These are phyloP conservation scores for Sinopyrophorus schimmeli DNA, from an alignment of 2,888 invertebrate species.

Conservation along the genomic window DNA sequence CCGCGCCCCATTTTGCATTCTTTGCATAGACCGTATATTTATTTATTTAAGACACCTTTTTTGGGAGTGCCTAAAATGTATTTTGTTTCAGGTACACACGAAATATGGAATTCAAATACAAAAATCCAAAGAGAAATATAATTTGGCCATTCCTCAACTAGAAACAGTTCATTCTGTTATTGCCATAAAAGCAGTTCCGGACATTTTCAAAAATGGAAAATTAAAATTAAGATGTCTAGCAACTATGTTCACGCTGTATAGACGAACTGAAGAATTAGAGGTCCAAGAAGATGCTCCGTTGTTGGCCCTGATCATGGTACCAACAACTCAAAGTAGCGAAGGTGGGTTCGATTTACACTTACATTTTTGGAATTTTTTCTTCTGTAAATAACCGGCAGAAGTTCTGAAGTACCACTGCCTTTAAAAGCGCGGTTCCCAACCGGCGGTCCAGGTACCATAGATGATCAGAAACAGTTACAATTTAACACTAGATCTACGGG, in stretches of 20 bases:
- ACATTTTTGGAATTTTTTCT: too few species aligned
- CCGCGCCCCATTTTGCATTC: too few species aligned
- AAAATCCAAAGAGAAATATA: conserved; percentile 41
- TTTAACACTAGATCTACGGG: too few species aligned
- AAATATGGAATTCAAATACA: conserved; percentile 43
- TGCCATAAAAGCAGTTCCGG: conserved; percentile 46
- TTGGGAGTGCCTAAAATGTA: too few species aligned
- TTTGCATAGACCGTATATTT: too few species aligned
- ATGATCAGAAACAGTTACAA: too few species aligned
- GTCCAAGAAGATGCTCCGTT: conserved; percentile 51
- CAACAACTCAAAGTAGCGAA: conserved; percentile 46
- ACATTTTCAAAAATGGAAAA: conserved; percentile 50
- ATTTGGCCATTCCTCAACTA: conserved; percentile 47
- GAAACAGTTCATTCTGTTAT: conserved; percentile 49
- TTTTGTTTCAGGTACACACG: conserved; percentile 40
- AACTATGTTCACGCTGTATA: conserved; percentile 50
- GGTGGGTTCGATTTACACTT: too few species aligned
- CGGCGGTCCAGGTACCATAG: too few species aligned
- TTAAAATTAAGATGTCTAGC: conserved; percentile 50
- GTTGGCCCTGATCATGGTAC: conserved; percentile 50
- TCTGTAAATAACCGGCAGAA: too few species aligned
- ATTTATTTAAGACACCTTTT: too few species aligned
- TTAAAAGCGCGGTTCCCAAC: too few species aligned
- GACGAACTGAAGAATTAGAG: conserved; percentile 46
- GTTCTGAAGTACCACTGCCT: too few species aligned